phyloP scores from a whole-genome alignment of 2,888 invertebrate genomes.

The Byasa hedistus region DNA sequence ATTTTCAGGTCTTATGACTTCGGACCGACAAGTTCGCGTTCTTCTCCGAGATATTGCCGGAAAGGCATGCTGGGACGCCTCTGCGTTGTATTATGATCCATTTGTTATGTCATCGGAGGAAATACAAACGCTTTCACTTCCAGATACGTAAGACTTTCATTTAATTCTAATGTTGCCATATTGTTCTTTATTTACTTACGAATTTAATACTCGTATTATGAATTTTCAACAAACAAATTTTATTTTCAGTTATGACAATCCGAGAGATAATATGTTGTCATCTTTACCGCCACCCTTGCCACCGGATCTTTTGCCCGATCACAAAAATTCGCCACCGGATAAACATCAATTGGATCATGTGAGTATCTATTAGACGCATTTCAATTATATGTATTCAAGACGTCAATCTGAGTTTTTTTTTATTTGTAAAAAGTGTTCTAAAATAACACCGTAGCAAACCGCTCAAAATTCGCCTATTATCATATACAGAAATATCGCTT shows the following conservation, averaged over 20 bases:
- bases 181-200: neutral
- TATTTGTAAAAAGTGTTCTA: neutral
- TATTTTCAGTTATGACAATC: constrained; percentile 56
- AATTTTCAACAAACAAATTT: constrained; percentile 2
- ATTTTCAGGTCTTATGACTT: constrained; percentile 85
- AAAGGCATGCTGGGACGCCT: constrained; percentile 97
- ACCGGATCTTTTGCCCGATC: constrained; percentile 88
- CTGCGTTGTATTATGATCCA: constrained; percentile 91
- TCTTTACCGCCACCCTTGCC: constrained; percentile 82
- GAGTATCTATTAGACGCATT: constrained; percentile 35
- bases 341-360: constrained; percentile 96
- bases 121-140: constrained; percentile 52
- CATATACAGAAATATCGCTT: too few species aligned
- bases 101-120: constrained; percentile 56
- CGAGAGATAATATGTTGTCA: constrained; percentile 72
- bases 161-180: neutral
- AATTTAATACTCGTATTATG: neutral
- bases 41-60: constrained; percentile 94
- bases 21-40: constrained; percentile 91
- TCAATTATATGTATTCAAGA: neutral
- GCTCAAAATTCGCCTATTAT: too few species aligned
- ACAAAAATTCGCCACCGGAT: constrained; percentile 90
- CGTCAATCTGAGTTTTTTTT: neutral
- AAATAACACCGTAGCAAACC: too few species aligned
- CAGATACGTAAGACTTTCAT: constrained; percentile 46